phyloP scores from a whole-genome alignment of 2,797 vertebrate genomes.

The Xiphorhynchus erythropygius region DNA sequence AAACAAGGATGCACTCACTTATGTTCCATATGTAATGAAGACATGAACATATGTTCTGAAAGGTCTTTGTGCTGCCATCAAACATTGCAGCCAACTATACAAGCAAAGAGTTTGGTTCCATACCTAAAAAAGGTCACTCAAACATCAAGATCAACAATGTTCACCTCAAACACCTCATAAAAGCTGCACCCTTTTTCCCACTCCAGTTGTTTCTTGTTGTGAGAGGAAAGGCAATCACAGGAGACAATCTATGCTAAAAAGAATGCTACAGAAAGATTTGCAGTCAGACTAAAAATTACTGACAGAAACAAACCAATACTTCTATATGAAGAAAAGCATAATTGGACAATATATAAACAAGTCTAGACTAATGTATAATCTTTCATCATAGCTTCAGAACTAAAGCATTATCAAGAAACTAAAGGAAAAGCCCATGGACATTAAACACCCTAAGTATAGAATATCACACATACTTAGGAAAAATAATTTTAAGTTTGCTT shows the following conservation, averaged over 20 bases:
- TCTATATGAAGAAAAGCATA: conserved; percentile 4
- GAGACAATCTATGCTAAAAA: background rate
- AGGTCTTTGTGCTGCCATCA: background rate
- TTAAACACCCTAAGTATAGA: background rate
- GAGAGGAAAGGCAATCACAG: background rate
- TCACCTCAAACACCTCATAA: background rate
- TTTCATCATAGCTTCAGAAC: conserved; percentile 16
- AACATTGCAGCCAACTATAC: background rate
- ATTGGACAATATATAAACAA: conserved; percentile 20
- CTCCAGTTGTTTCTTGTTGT: background rate
- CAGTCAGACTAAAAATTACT: background rate
- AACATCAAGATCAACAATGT: background rate
- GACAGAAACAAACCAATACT: background rate
- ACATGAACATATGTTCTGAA: background rate
- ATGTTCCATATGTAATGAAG: background rate
- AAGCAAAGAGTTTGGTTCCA: background rate
- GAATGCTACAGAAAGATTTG: background rate
- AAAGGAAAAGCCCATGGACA: conserved; percentile 3
- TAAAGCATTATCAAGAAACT: conserved; percentile 11
- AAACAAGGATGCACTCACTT: background rate
- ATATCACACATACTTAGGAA: background rate
- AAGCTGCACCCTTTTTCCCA: background rate
- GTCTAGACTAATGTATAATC: background rate
- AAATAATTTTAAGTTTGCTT: background rate
- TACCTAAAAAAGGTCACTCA: background rate